phyloP scores from a whole-genome alignment of 2,113 vertebrate species.

The Pseudonaja textilis region DNA sequence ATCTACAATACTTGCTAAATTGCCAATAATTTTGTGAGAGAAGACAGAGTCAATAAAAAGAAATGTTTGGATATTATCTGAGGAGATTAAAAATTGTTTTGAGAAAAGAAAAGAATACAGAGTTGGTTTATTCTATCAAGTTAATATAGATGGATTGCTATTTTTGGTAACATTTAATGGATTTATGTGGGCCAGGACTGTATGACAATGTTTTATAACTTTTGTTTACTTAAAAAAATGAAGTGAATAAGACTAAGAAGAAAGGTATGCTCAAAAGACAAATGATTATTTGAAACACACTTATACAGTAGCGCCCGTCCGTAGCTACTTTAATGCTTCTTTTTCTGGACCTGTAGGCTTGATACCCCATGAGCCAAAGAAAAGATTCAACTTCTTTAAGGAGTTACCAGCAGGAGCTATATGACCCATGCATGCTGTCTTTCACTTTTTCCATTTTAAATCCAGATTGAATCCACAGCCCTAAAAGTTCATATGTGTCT shows the following conservation, averaged over 20 bases:
- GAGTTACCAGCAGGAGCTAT: not conserved
- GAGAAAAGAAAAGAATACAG: not conserved
- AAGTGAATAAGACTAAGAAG: not conserved
- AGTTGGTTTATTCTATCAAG: not conserved
- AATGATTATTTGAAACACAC: not conserved
- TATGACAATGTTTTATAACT: not conserved
- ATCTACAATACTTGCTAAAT: not conserved
- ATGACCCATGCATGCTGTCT: not conserved
- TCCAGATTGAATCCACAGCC: not conserved
- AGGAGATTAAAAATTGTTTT: not conserved
- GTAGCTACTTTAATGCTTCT: not conserved
- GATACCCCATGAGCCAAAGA: not conserved
- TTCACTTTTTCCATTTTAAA: not conserved
- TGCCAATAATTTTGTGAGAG: not conserved
- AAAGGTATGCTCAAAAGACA: not conserved
- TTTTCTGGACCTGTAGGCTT: not conserved
- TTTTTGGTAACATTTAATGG: not conserved
- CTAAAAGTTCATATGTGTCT: not conserved
- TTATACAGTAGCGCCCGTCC: not conserved
- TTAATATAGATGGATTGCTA: not conserved
- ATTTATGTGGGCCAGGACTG: not conserved
- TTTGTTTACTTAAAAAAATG: not conserved
- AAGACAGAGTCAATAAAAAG: not conserved
- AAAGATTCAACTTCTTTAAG: not conserved
- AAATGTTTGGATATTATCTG: not conserved